Conservation (phyloP, 2,797 vertebrate species). For the Adelosebastes latens region DNA sequence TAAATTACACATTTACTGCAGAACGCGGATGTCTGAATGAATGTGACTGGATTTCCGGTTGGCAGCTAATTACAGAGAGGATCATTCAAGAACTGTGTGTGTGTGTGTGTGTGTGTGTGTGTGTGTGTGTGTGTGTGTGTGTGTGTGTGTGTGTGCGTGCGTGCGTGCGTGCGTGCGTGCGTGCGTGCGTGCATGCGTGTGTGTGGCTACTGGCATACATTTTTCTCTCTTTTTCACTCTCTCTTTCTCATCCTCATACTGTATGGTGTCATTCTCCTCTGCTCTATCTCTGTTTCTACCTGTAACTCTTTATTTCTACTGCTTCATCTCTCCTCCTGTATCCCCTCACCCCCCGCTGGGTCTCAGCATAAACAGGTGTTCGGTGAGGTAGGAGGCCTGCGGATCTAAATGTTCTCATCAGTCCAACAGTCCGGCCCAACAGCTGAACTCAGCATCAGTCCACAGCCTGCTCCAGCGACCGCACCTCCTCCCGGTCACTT, state of each 20-base stretch:
- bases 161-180: background rate
- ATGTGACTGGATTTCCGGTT: conserved; percentile 25
- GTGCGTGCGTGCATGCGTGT: background rate
- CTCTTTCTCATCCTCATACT: background rate
- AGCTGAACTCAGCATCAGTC: conserved; percentile 72
- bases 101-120: background rate
- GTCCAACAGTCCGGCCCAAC: conserved; percentile 59
- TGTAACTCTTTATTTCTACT: conserved; percentile 37
- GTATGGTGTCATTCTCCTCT: background rate
- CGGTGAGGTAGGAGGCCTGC: conserved; percentile 59
- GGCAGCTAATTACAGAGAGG: conserved; percentile 5
- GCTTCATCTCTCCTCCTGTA: conserved; percentile 37
- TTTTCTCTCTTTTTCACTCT: background rate
- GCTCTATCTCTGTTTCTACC: conserved; percentile 17
- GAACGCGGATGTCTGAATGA: conserved; percentile 21
- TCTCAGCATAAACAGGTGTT: conserved; percentile 75
- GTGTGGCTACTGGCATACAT: background rate
- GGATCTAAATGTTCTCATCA: conserved; percentile 75
- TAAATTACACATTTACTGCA: conserved; percentile 32
- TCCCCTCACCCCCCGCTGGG: conserved; percentile 35
- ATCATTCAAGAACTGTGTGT: background rate
- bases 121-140: background rate
- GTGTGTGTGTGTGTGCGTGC: background rate
- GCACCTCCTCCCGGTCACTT: conserved; percentile 40
- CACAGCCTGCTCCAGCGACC: conserved; percentile 32